Percentiles rank a stretch among this genome's conserved stretches.
Conservation (phyloP, 2,113 vertebrate genomes). For the Spea multiplicata region DNA sequence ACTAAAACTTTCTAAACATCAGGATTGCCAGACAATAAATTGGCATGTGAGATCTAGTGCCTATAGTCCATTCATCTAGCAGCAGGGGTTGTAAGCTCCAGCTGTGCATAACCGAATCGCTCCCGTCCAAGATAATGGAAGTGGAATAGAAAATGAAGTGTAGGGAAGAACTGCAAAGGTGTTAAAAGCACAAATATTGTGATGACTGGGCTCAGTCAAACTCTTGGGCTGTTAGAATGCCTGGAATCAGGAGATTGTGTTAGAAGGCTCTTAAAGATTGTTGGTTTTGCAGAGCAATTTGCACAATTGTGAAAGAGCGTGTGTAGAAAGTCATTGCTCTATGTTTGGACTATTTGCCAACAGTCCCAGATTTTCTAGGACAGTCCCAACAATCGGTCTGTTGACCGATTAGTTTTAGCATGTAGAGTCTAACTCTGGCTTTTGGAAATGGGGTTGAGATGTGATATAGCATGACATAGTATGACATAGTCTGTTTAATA, state of each 20-base stretch:
- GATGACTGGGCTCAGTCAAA: conserved; percentile 58
- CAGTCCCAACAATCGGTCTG: too few relatives aligned
- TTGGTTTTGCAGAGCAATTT: background rate
- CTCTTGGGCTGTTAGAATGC: conserved; percentile 46
- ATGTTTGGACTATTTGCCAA: too few relatives aligned
- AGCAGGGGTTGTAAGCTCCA: conserved; percentile 58
- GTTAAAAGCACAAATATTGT: conserved; percentile 58
- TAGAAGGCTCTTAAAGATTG: conserved; percentile 29
- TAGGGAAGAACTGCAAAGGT: conserved; percentile 48
- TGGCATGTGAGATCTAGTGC: conserved; percentile 51
- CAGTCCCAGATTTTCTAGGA: too few relatives aligned
- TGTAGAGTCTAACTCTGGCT: too few relatives aligned
- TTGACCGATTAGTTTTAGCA: too few relatives aligned
- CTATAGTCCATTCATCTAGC: conserved; percentile 59
- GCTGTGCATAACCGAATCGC: conserved; percentile 62
- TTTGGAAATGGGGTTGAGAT: too few relatives aligned
- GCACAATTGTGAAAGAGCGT: too few relatives aligned
- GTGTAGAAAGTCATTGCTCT: too few relatives aligned
- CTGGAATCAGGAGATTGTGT: conserved; percentile 28
- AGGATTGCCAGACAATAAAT: conserved; percentile 55
- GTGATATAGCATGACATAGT: too few relatives aligned
- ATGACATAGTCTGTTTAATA: too few relatives aligned
- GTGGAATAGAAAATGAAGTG: conserved; percentile 58
- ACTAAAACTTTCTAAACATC: conserved; percentile 50
- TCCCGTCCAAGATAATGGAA: conserved; percentile 63